Evolutionary conservation across 1,140 invertebrate species (phyloP).

Genomic region (Psilanteris sp.): DNA sequence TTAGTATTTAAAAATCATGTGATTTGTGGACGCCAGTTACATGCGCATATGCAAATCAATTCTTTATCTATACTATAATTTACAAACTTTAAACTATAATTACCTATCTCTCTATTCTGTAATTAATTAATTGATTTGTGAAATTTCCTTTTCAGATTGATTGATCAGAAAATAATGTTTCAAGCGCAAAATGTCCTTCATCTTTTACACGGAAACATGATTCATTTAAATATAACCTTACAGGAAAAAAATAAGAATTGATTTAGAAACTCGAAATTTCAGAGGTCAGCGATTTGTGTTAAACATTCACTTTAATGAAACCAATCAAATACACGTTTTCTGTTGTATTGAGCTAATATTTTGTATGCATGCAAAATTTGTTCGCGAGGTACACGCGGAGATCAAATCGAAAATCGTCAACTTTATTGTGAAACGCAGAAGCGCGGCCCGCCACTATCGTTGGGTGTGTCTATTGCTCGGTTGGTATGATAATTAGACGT

Average conservation of each 20-base stretch:
- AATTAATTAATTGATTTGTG: constrained; percentile 31
- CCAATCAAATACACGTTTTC: too few relatives aligned
- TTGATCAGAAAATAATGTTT: constrained; percentile 10
- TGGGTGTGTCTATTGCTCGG: constrained; percentile 63
- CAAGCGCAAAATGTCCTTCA: constrained; percentile 2
- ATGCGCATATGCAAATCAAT: constrained; percentile 18
- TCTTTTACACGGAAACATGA: constrained; percentile 2
- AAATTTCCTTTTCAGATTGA: constrained; percentile 7
- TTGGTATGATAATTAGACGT: constrained; percentile 67
- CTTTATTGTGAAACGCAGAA: constrained; percentile 54
- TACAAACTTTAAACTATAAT: constrained; percentile 10
- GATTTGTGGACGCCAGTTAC: too few relatives aligned
- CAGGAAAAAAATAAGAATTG: too few relatives aligned
- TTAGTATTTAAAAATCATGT: too few relatives aligned
- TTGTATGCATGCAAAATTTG: too few relatives aligned
- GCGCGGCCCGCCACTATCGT: constrained; percentile 39
- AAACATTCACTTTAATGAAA: too few relatives aligned
- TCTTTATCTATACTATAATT: constrained; percentile 23
- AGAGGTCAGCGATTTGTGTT: too few relatives aligned
- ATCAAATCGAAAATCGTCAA: constrained; percentile 51
- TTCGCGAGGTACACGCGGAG: too few relatives aligned
- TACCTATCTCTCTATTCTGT: constrained; percentile 3
- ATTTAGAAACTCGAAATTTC: too few relatives aligned
- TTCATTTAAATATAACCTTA: background rate
- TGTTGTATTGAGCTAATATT: too few relatives aligned